Conservation (phyloP, 2,113 vertebrate genomes). For the Gnathonemus longibarbis region DNA sequence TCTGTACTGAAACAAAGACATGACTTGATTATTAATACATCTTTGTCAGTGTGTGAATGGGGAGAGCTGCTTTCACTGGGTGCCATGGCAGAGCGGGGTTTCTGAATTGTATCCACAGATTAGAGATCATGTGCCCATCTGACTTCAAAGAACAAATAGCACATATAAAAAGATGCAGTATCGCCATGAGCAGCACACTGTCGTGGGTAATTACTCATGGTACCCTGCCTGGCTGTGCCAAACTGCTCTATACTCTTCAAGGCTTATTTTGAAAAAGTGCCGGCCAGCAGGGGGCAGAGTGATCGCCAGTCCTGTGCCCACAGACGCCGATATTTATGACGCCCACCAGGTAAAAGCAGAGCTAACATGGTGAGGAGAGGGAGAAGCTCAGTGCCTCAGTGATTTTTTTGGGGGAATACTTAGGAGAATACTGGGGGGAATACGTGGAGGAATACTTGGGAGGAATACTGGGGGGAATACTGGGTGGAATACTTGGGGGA, state of each 20-base stretch:
- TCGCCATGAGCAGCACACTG: background rate
- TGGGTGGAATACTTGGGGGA: no score
- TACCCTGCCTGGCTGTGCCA: background rate
- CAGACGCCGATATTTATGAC: background rate
- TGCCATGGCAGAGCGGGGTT: background rate
- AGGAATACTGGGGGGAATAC: no score
- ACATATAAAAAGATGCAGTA: background rate
- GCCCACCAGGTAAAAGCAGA: background rate
- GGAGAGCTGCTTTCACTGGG: background rate
- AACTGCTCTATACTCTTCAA: background rate
- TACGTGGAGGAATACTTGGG: no score
- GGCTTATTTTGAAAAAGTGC: background rate
- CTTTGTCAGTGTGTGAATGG: background rate
- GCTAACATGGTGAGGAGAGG: background rate
- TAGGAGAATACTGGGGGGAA: no score
- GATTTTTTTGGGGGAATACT: background rate
- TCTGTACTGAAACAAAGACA: background rate
- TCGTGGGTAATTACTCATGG: background rate
- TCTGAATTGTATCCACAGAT: background rate
- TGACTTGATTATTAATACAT: slow-evolving; percentile 10
- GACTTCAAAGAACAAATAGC: background rate
- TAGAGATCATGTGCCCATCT: background rate
- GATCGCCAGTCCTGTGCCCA: background rate
- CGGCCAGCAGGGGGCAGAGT: background rate
- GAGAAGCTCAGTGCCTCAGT: background rate